These are phyloP conservation scores for Martes martes DNA, from an alignment of 2,113 vertebrate genomes.

Conservation along the genomic window DNA sequence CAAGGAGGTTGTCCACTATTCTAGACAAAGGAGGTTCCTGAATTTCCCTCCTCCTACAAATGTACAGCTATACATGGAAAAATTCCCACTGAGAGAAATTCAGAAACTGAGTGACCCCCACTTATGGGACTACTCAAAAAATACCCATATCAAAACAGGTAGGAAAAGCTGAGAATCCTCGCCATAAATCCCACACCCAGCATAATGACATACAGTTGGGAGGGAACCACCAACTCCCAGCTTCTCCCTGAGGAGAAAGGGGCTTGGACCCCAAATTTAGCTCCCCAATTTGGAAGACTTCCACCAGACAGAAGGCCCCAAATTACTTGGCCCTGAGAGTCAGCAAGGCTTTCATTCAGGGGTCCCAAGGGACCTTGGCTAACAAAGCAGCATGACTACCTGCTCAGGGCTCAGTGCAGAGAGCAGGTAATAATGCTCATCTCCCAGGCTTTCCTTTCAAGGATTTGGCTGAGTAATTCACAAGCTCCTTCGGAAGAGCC, in stretches of 20 bases:
- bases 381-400: not conserved
- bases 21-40: not conserved
- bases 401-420: not conserved
- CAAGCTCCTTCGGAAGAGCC: not conserved
- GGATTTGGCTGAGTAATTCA: not conserved
- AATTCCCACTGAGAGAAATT: not conserved
- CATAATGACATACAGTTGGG: not conserved
- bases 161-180: not conserved
- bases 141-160: not conserved
- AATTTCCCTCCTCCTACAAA: not conserved
- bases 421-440: not conserved
- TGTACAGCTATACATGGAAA: not conserved
- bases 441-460: not conserved
- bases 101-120: not conserved
- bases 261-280: not conserved
- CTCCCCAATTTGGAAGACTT: not conserved
- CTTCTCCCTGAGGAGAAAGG: not conserved
- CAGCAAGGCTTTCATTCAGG: not conserved
- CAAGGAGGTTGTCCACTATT: not conserved
- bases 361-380: not conserved
- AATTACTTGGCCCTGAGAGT: not conserved
- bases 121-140: not conserved
- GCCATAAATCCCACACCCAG: not conserved
- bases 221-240: not conserved
- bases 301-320: rapidly evolving